Evolutionary conservation across 2,888 invertebrate genomes (phyloP).

Genomic region (Zhengitettix transpicula): DNA sequence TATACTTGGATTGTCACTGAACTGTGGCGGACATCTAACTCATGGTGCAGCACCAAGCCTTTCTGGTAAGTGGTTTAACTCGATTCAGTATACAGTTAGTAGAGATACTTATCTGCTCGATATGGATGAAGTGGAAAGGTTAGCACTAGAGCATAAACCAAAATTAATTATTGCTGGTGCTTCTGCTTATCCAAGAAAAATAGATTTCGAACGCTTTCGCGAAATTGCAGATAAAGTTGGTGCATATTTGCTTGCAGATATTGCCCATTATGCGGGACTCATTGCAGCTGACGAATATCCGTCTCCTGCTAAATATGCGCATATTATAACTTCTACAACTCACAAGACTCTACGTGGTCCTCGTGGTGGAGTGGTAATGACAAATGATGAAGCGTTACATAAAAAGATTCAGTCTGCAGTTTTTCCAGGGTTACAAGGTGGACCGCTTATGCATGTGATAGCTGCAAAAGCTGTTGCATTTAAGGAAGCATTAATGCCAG

Average conservation of each 20-base stretch:
- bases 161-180: conserved; percentile 31
- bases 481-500: conserved; percentile 64
- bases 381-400: no score
- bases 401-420: conserved; percentile 82
- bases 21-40: no score
- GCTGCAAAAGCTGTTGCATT: conserved; percentile 90
- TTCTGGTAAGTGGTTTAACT: no score
- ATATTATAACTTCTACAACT: conserved; percentile 87
- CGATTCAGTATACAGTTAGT: no score
- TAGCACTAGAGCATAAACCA: no score
- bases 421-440: conserved; percentile 91
- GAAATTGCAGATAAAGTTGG: conserved; percentile 69
- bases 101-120: no score
- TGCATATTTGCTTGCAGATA: conserved; percentile 81
- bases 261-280: conserved; percentile 90
- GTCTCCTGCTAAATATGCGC: conserved; percentile 77
- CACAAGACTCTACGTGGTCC: conserved; percentile 82
- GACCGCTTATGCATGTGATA: conserved; percentile 95
- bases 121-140: no score
- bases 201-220: conserved; percentile 81
- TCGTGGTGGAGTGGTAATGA: no score
- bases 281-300: conserved; percentile 80
- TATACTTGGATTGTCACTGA: no score
- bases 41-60: no score
- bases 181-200: conserved; percentile 81